Evolutionary conservation across 2,888 invertebrate species (phyloP), one percentile per base, ranked within the genome.

Genomic region (Ypsolopha scabrella): DNA sequence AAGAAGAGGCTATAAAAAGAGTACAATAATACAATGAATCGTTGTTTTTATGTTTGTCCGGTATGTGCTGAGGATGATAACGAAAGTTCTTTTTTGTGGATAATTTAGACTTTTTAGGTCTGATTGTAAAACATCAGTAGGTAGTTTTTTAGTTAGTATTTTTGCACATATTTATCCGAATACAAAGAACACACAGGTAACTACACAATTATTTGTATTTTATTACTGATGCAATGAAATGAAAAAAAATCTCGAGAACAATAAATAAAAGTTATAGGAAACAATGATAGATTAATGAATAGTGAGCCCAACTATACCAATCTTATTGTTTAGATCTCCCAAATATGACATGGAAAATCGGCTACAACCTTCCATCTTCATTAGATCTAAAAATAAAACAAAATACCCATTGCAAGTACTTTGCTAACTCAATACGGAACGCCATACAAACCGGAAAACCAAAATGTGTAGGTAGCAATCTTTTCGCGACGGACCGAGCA

Each of bases 361-460:
- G 2, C 24, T 24, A 24, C 2, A 24, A 24, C 2, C 2, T 24
- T 24, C 24, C 24, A 24, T 24, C 24, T 24, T 24, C 24, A 24
- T 24, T 4, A 2, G 24, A 24, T 24, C 24, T 24, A 24, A 24
- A 24, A 24, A 24, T 24, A 24, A 24, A 24, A 24, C 24, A 24
- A 24, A n/a, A 24, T 24, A 24, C 24, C 24, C 24, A 24, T 24
- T 24, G 24, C 24, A 24, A 24, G 24, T 24, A 24, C 24, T 24
- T 24, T 24, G 24, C 24, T 24, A 24, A 24, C 24, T 24, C 57
- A 69, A 80, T 65, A 70, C 81, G 81, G 79, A 82, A 82, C 80
- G 74, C 63, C 63, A 13, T 13, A n/a, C 61, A 64, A 74, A 66
- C 77, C 81, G 86, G 85, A 83, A 85, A 85, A 83, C 78, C 80